A percentile compares a stretch with the other conserved stretches of the same genome.
These are phyloP conservation scores for Sorex maritimensis DNA, from an alignment of 2,797 vertebrate genomes.

Conservation along the genomic window DNA sequence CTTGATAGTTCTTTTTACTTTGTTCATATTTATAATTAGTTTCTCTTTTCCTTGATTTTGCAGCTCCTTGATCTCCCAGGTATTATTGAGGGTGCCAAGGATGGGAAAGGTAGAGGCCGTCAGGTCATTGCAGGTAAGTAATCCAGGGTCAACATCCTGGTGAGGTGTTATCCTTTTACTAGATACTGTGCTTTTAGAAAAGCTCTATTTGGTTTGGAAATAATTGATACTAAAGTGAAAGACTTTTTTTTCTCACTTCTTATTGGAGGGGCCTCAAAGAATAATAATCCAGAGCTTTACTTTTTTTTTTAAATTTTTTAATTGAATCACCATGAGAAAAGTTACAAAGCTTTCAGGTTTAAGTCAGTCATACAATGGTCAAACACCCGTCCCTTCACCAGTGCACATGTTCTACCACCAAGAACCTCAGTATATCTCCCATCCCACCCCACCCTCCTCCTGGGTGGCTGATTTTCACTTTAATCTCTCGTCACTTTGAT, in stretches of 20 bases:
- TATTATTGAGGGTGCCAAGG: slow-evolving; percentile 99
- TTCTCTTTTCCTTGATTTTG: slow-evolving; percentile 66
- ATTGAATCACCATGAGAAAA: too few relatives aligned
- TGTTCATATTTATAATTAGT: slow-evolving; percentile 62
- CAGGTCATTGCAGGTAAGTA: slow-evolving; percentile 98
- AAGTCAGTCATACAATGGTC: too few relatives aligned
- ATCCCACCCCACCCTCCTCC: too few relatives aligned
- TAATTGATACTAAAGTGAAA: background rate
- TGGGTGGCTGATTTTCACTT: too few relatives aligned
- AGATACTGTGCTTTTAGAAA: background rate
- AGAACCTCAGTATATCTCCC: too few relatives aligned
- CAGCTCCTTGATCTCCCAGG: slow-evolving; percentile 98
- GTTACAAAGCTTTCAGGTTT: too few relatives aligned
- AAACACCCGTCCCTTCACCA: too few relatives aligned
- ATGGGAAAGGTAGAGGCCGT: slow-evolving; percentile 98
- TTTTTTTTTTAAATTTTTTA: too few relatives aligned
- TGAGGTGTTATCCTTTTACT: background rate
- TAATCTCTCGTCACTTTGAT: too few relatives aligned
- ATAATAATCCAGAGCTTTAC: background rate
- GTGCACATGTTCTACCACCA: too few relatives aligned
- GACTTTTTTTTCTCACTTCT: slow-evolving; percentile 25
- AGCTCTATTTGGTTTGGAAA: background rate
- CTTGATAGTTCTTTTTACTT: background rate
- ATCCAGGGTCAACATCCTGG: background rate
- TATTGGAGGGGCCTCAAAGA: background rate